Evolutionary conservation across 2,888 invertebrate genomes (phyloP).

Genomic region (Archaeoteleia sp.): DNA sequence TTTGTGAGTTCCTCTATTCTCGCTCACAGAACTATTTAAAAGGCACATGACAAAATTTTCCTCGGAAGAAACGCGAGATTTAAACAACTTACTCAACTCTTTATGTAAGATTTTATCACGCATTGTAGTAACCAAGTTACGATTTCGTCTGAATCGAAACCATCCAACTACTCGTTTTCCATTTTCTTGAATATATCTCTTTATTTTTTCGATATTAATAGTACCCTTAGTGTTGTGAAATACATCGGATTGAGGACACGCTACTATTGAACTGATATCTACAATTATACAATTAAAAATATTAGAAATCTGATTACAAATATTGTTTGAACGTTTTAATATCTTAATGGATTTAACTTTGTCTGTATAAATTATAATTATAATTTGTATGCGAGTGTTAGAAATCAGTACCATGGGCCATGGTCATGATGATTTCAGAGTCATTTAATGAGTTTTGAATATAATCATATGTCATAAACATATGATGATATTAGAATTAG

Average conservation of each 20-base stretch:
- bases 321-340: no score
- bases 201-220: conserved; percentile 77
- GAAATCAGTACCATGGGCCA: no score
- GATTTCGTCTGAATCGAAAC: conserved; percentile 80
- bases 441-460: no score
- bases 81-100: conserved; percentile 78
- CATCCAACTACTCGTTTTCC: conserved; percentile 81
- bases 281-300: no score
- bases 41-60: conserved; percentile 81
- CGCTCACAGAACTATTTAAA: conserved; percentile 77
- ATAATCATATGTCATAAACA: no score
- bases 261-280: conserved; percentile 79
- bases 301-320: no score
- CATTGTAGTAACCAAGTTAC: conserved; percentile 78
- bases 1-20: conserved; percentile 78
- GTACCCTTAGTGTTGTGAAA: conserved; percentile 79
- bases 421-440: no score
- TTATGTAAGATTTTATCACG: conserved; percentile 80
- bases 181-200: conserved; percentile 76
- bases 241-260: conserved; percentile 78
- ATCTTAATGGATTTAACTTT: no score
- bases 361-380: no score
- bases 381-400: no score
- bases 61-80: conserved; percentile 73
- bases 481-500: no score